Evolutionary conservation across 2,888 invertebrate species (phyloP).

Genomic region (Plebejus melissa): DNA sequence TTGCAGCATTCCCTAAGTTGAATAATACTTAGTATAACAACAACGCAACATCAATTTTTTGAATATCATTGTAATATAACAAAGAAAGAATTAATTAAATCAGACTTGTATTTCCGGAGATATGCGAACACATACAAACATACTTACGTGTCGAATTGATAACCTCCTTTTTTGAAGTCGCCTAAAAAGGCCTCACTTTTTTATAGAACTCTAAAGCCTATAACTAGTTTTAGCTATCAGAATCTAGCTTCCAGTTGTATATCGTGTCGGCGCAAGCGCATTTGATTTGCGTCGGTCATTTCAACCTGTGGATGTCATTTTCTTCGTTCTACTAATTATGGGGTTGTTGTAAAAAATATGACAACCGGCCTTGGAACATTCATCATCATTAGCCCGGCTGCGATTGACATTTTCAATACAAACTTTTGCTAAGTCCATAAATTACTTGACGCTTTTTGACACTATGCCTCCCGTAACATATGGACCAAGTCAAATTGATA

Average conservation of each 20-base stretch:
- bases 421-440: neutral
- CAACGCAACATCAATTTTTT: too few relatives aligned
- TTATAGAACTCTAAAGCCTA: too few relatives aligned
- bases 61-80: too few relatives aligned
- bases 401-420: slow-evolving; percentile 1
- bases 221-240: neutral
- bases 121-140: too few relatives aligned
- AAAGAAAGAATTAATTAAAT: too few relatives aligned
- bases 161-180: too few relatives aligned
- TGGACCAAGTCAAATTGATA: too few relatives aligned
- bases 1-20: too few relatives aligned
- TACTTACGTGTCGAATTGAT: too few relatives aligned
- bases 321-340: slow-evolving; percentile 20
- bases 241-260: neutral
- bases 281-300: slow-evolving; percentile 16
- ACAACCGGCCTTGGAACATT: neutral
- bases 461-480: neutral
- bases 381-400: neutral
- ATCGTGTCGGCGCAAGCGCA: neutral
- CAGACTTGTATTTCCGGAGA: too few relatives aligned
- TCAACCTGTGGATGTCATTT: slow-evolving; percentile 19
- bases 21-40: too few relatives aligned
- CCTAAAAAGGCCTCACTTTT: too few relatives aligned
- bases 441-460: neutral
- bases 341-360: neutral